Evolutionary conservation across 30 jellyfish, hydroid and myxozoan species (phyloP), one percentile per base, ranked within the genome.

Genomic region (Nemopilema nomurai): DNA sequence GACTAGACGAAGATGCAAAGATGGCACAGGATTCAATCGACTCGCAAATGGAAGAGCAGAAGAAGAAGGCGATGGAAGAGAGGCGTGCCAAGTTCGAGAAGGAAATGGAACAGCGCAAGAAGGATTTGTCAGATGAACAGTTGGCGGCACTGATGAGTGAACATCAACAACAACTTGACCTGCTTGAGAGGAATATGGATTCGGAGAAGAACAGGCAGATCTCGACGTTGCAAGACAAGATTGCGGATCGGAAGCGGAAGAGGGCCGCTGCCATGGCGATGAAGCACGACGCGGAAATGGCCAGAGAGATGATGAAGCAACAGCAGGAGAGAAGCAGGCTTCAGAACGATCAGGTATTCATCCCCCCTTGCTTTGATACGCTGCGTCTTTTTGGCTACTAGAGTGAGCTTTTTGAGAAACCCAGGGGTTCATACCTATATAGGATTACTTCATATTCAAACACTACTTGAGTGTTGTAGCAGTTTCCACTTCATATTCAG

Each of bases 181-280:
- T 76, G 32, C 82, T 93, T 19, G 98, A 93, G 62, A 82, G 83
- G 31, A 93, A 84, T 66, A 88, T 93, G 97, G 98, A 93, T 41
- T 65, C 95, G 0, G 98, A 93, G 84, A 93, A 89, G 81, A 85
- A 75, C 52, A 87, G 98, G 17, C 98, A 93, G 76, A 26, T 88
- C 0, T 49, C 94, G 29, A 62, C 95, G 26, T 24, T 93, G 51
- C 96, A 85, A n/a, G 97, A 84, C 16, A 93, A 88, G 88, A 93
- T 93, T 24, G 98, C 93, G 13, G 97, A 87, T 21, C 83, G 90
- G 76, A 93, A 85, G 49, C 63, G 90, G 31, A 88, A 83, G 76
- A 70, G 95, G 25, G 86, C 74, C 27, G 90, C 77, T n/a, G 93
- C 97, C 16, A 63, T 88, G 72, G 92, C 89, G 18, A 63, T 75